Percentiles rank a stretch among this genome's conserved stretches.
Conservation (phyloP, 2,113 vertebrate species). For the Pseudolaguvia tuberculata region DNA sequence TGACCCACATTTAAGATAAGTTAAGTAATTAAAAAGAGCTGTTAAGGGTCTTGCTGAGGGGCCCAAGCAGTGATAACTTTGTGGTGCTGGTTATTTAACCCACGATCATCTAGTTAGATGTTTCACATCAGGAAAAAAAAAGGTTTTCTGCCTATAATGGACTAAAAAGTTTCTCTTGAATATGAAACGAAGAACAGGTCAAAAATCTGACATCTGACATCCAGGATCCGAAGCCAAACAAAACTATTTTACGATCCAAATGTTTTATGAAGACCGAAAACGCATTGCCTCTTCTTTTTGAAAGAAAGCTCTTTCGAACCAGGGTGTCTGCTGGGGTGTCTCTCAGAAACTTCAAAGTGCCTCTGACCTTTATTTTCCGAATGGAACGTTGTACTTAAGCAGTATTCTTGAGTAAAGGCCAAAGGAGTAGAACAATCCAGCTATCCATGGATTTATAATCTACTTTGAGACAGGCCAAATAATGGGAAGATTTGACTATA, state of each 20-base stretch:
- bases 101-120: too few species aligned
- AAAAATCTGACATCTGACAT: background rate
- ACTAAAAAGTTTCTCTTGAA: background rate
- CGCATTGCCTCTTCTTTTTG: too few species aligned
- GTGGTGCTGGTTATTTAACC: too few species aligned
- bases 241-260: background rate
- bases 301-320: background rate
- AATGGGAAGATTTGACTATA: too few species aligned
- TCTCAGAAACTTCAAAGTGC: background rate
- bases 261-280: background rate
- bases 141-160: background rate
- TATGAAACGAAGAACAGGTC: background rate
- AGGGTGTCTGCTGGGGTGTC: too few species aligned
- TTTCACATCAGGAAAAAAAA: too few species aligned
- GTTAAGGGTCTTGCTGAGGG: too few species aligned
- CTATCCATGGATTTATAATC: too few species aligned
- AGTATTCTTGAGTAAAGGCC: background rate
- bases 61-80: too few species aligned
- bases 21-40: too few species aligned
- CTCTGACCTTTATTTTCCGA: background rate
- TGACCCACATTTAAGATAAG: too few species aligned
- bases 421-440: background rate
- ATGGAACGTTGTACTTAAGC: background rate
- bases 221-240: background rate
- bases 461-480: background rate